phyloP scores from a whole-genome alignment of 1,140 invertebrate species.

The Maconellicoccus hirsutus region DNA sequence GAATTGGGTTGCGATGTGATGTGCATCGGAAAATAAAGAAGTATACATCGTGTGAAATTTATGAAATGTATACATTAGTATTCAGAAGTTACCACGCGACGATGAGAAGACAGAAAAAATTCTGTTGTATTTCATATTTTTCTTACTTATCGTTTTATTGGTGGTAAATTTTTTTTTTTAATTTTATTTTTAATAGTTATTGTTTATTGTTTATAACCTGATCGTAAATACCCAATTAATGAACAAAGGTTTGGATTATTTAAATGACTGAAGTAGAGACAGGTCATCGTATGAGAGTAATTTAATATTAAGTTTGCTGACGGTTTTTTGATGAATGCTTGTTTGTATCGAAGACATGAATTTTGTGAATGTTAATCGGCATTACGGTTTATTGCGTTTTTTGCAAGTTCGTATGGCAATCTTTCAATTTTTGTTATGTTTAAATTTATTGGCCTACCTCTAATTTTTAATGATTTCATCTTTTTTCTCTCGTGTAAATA shows the following conservation, averaged over 20 bases:
- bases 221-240: too few relatives aligned
- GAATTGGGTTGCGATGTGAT: not conserved
- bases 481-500: not conserved
- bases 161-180: not conserved
- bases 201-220: too few relatives aligned
- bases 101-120: too few relatives aligned
- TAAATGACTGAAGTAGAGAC: too few relatives aligned
- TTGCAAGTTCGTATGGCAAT: not conserved
- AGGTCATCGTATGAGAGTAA: too few relatives aligned
- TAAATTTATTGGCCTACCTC: not conserved
- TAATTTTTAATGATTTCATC: not conserved
- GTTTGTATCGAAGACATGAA: too few relatives aligned
- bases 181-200: too few relatives aligned
- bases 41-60: not conserved
- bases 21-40: not conserved
- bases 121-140: too few relatives aligned
- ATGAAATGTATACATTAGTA: not conserved
- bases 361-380: not conserved
- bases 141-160: not conserved
- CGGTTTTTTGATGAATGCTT: too few relatives aligned
- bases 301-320: too few relatives aligned
- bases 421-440: constrained; percentile 6
- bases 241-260: too few relatives aligned
- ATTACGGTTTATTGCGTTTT: not conserved
- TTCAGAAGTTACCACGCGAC: not conserved